phyloP scores from a whole-genome alignment of 2,797 vertebrate species.

The Silurus aristotelis region DNA sequence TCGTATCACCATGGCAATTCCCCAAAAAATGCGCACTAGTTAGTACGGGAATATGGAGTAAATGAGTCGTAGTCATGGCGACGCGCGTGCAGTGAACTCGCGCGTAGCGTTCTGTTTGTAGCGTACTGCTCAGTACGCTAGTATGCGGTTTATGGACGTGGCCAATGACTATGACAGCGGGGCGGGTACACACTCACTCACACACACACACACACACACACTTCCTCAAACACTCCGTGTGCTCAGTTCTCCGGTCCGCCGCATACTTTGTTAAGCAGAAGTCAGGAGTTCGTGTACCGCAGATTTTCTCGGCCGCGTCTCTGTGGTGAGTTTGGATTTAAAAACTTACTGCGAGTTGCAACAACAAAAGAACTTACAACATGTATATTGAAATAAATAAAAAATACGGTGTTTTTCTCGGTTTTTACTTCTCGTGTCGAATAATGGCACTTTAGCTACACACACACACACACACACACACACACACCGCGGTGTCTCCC shows the following conservation, averaged over 20 bases:
- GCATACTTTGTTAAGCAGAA: not conserved
- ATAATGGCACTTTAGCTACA: too few species aligned
- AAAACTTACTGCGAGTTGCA: not conserved
- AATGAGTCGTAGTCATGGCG: not conserved
- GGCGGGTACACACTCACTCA: constrained; percentile 15
- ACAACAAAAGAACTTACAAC: too few species aligned
- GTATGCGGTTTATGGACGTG: constrained; percentile 9
- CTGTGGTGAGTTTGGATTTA: constrained; percentile 6
- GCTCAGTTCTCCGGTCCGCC: constrained; percentile 6
- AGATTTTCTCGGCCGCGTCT: not conserved
- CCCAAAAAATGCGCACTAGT: not conserved
- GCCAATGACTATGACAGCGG: constrained; percentile 46
- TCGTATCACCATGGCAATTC: not conserved
- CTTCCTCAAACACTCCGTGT: constrained; percentile 56
- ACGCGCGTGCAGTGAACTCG: not conserved
- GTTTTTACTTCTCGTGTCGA: too few species aligned
- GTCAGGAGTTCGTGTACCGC: not conserved
- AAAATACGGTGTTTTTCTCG: too few species aligned
- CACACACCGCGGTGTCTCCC: too few species aligned
- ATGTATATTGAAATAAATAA: too few species aligned
- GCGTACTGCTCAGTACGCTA: constrained; percentile 5
- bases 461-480: too few species aligned
- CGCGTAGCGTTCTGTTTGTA: too few species aligned
- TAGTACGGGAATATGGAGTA: not conserved
- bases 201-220: constrained; percentile 34